These are phyloP conservation scores for Hepsetus odoe DNA, from an alignment of 2,113 vertebrate species.

Conservation along the genomic window DNA sequence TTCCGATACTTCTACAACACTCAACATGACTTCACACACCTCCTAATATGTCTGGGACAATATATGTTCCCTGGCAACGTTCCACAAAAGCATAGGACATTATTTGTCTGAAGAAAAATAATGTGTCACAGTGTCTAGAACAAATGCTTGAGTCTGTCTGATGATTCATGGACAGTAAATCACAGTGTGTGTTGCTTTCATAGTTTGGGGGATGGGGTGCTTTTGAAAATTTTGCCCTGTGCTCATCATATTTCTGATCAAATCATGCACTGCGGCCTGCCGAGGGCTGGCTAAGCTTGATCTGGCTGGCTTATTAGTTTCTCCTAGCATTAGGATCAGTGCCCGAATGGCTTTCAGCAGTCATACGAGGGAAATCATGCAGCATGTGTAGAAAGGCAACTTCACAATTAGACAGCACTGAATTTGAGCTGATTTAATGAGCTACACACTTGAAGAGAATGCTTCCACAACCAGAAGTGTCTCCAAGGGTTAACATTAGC, in stretches of 20 bases:
- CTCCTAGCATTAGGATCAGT: conserved; percentile 14
- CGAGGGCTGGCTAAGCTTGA: background rate
- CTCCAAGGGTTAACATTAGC: background rate
- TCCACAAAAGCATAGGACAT: conserved; percentile 18
- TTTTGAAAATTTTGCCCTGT: background rate
- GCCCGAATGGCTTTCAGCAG: background rate
- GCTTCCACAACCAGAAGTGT: background rate
- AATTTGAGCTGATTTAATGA: background rate
- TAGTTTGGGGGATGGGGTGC: background rate
- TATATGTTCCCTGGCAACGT: conserved; percentile 22
- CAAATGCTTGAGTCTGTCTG: conserved; percentile 29
- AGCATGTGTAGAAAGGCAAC: conserved; percentile 4
- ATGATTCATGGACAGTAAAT: conserved; percentile 33
- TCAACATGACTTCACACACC: conserved; percentile 20
- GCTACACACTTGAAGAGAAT: background rate
- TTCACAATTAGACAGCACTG: background rate
- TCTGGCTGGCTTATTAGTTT: background rate
- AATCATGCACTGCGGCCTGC: background rate
- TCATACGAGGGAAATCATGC: background rate
- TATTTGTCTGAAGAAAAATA: conserved; percentile 20
- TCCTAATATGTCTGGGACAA: conserved; percentile 13
- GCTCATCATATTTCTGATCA: conserved; percentile 19
- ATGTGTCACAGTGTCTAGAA: conserved; percentile 17
- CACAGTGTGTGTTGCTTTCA: background rate
- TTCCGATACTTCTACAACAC: background rate